These are phyloP conservation scores for Acanthopagrus latus DNA, from an alignment of 2,797 vertebrate genomes.

Conservation along the genomic window DNA sequence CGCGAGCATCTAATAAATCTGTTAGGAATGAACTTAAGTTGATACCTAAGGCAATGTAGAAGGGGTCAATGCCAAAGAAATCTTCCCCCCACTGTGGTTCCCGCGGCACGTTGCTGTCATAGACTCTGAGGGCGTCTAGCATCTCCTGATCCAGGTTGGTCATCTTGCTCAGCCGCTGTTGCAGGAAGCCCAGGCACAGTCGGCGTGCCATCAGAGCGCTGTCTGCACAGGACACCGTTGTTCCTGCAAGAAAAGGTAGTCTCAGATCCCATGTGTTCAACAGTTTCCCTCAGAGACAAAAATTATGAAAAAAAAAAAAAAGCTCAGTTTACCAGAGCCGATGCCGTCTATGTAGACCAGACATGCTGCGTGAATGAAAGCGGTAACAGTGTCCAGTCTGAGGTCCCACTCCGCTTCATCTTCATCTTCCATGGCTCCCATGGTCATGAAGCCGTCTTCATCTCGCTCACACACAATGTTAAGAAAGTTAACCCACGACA, in stretches of 20 bases:
- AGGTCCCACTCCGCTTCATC: slow-evolving; percentile 75
- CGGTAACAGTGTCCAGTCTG: slow-evolving; percentile 85
- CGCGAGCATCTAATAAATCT: neutral
- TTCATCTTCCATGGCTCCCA: slow-evolving; percentile 75
- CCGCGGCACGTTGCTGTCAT: slow-evolving; percentile 85
- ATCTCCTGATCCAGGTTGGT: slow-evolving; percentile 86
- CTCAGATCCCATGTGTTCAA: neutral
- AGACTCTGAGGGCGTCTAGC: slow-evolving; percentile 89
- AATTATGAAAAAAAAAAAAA: neutral
- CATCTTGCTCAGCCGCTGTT: slow-evolving; percentile 84
- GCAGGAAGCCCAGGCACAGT: slow-evolving; percentile 90
- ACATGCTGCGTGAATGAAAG: slow-evolving; percentile 95
- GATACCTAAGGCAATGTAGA: slow-evolving; percentile 93
- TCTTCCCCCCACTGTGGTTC: slow-evolving; percentile 89
- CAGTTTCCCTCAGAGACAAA: neutral
- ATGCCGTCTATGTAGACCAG: slow-evolving; percentile 95
- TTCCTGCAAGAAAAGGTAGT: slow-evolving; percentile 81
- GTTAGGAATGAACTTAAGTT: neutral
- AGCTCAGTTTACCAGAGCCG: slow-evolving; percentile 89
- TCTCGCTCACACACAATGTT: slow-evolving; percentile 87
- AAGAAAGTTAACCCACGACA: slow-evolving; percentile 96
- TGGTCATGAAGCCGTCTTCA: slow-evolving; percentile 77
- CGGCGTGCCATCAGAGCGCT: slow-evolving; percentile 84
- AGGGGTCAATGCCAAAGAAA: slow-evolving; percentile 94
- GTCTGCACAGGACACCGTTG: slow-evolving; percentile 88